Conservation (phyloP, 1,140 invertebrate genomes). For the Papilio helenus region DNA sequence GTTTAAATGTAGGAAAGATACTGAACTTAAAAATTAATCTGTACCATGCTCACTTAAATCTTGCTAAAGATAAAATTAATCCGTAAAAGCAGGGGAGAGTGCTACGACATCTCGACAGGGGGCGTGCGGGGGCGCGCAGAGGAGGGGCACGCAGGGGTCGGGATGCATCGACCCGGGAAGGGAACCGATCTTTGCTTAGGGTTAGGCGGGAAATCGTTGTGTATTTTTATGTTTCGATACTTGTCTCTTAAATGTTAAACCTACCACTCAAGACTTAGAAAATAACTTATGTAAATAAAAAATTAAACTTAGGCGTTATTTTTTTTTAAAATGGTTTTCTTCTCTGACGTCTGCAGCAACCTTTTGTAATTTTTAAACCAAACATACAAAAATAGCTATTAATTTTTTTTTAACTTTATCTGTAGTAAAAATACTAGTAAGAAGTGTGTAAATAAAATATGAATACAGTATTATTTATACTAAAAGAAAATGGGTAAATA, state of each 20-base stretch:
- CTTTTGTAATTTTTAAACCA: too few species aligned
- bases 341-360: too few species aligned
- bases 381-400: background rate
- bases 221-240: conserved; percentile 19
- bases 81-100: conserved; percentile 33
- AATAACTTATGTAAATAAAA: too few species aligned
- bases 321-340: too few species aligned
- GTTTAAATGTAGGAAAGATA: background rate
- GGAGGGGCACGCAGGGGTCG: conserved; percentile 25
- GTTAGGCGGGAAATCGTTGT: conserved; percentile 29
- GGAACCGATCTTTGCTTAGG: conserved; percentile 29
- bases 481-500: conserved; percentile 8
- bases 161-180: conserved; percentile 34
- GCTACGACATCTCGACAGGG: conserved; percentile 16
- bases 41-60: conserved; percentile 29
- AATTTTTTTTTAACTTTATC: background rate
- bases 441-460: background rate
- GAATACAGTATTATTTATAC: background rate
- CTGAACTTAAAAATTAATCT: conserved; percentile 28
- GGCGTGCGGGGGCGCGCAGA: background rate
- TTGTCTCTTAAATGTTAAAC: conserved; percentile 1
- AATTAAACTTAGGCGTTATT: too few species aligned
- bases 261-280: background rate
- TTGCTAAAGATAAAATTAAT: conserved; percentile 34
- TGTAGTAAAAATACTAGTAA: background rate